These are phyloP conservation scores for Campoplex nolae DNA, from an alignment of 2,888 invertebrate species.

Conservation along the genomic window DNA sequence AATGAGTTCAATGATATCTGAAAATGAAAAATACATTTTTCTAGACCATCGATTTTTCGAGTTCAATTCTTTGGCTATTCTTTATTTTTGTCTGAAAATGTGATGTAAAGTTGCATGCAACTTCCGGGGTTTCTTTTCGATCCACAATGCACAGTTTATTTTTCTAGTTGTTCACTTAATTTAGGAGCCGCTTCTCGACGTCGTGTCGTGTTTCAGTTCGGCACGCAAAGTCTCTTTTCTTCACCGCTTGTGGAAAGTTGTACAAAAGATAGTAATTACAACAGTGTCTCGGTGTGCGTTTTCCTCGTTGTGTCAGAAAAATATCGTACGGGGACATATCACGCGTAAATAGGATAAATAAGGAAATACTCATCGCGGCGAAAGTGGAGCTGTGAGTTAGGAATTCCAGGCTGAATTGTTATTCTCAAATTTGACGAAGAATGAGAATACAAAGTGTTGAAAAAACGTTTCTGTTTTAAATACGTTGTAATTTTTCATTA, in stretches of 20 bases:
- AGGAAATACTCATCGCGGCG: constrained; percentile 42
- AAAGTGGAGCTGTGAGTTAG: constrained; percentile 30
- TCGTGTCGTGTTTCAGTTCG: constrained; percentile 7
- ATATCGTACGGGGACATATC: neutral
- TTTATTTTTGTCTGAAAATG: neutral
- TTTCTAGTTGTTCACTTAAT: constrained; percentile 51
- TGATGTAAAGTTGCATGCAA: constrained; percentile 2
- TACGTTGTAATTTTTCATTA: neutral
- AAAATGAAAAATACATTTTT: neutral
- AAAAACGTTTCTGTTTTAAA: neutral
- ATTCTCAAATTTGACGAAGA: neutral
- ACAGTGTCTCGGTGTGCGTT: constrained; percentile 5
- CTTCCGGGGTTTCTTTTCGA: constrained; percentile 18
- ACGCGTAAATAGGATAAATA: constrained; percentile 45
- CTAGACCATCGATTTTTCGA: neutral
- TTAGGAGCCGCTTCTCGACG: constrained; percentile 37
- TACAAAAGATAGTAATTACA: constrained; percentile 53
- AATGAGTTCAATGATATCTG: neutral
- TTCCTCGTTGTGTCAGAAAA: constrained; percentile 28
- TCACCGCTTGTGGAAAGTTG: constrained; percentile 34
- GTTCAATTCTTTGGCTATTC: neutral
- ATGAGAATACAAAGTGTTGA: neutral
- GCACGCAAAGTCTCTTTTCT: constrained; percentile 46
- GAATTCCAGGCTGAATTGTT: constrained; percentile 18
- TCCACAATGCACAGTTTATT: constrained; percentile 22